These are phyloP conservation scores for Thymelicus lineola DNA, from an alignment of 2,888 invertebrate species.

Conservation along the genomic window DNA sequence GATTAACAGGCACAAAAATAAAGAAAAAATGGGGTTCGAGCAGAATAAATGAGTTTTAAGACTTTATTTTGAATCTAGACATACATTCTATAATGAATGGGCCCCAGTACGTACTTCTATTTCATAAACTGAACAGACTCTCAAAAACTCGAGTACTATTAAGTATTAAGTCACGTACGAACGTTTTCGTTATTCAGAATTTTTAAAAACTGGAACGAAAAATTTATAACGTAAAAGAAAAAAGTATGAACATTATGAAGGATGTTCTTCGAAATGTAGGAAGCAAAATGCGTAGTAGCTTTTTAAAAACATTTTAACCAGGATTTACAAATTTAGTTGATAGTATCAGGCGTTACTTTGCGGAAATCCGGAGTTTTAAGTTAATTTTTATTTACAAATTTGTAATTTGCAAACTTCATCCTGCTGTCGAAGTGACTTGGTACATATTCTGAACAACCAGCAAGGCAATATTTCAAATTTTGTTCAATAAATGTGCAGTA, in stretches of 20 bases:
- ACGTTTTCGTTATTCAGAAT: background rate
- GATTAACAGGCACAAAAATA: constrained; percentile 60
- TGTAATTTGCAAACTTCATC: background rate
- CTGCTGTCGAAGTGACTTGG: background rate
- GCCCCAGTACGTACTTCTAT: background rate
- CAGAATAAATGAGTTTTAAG: constrained; percentile 83
- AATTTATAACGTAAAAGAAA: background rate
- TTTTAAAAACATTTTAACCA: background rate
- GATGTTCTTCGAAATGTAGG: background rate
- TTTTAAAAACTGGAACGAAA: background rate
- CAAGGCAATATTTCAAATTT: background rate
- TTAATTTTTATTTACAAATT: too few relatives aligned
- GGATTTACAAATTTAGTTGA: too few relatives aligned
- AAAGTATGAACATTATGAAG: background rate
- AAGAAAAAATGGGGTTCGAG: constrained; percentile 80
- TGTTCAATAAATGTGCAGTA: background rate
- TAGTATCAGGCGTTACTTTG: too few relatives aligned
- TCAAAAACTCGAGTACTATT: background rate
- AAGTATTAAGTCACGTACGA: background rate
- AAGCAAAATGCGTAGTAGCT: background rate
- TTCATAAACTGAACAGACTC: background rate
- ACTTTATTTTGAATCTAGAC: constrained; percentile 27
- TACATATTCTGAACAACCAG: background rate
- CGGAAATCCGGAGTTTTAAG: too few relatives aligned
- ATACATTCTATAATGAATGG: background rate